These are phyloP conservation scores for Stegodyphus mimosarum DNA, from an alignment of 1,140 invertebrate genomes.

Conservation along the genomic window DNA sequence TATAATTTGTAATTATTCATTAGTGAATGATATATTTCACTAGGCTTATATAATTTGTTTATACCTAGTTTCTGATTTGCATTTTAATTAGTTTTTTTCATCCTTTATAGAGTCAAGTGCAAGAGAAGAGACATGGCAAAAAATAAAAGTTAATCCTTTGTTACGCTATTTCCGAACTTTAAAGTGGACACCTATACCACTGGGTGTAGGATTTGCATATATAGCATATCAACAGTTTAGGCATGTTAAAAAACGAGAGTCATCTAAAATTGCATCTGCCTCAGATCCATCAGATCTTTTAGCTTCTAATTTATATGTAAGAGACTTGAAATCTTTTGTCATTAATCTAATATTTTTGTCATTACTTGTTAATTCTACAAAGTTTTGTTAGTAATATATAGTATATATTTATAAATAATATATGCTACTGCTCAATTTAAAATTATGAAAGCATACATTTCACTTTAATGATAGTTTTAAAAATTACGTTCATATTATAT, in stretches of 20 bases:
- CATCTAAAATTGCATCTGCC: constrained; percentile 28
- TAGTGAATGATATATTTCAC: neutral
- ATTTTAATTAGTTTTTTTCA: neutral
- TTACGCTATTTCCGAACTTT: constrained; percentile 65
- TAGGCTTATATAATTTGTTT: neutral
- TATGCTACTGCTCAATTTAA: neutral
- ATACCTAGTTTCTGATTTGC: neutral
- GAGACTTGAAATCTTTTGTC: neutral
- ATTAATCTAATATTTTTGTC: neutral
- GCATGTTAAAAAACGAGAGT: constrained; percentile 63
- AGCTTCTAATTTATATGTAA: constrained; percentile 51
- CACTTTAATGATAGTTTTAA: no score
- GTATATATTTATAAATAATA: neutral
- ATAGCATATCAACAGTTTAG: constrained; percentile 67
- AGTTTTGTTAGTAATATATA: no score
- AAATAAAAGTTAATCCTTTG: constrained; percentile 26
- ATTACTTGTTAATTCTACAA: no score
- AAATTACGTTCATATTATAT: no score
- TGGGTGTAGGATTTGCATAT: constrained; percentile 66
- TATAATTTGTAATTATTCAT: neutral
- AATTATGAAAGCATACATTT: neutral
- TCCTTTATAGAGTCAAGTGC: constrained; percentile 29
- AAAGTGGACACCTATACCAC: constrained; percentile 68
- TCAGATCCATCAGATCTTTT: constrained; percentile 22
- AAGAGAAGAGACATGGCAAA: constrained; percentile 38